A percentile compares a stretch with the other conserved stretches of the same genome.
Conservation (phyloP, 2,797 vertebrate genomes). For the Craterocephalus amniculus region DNA sequence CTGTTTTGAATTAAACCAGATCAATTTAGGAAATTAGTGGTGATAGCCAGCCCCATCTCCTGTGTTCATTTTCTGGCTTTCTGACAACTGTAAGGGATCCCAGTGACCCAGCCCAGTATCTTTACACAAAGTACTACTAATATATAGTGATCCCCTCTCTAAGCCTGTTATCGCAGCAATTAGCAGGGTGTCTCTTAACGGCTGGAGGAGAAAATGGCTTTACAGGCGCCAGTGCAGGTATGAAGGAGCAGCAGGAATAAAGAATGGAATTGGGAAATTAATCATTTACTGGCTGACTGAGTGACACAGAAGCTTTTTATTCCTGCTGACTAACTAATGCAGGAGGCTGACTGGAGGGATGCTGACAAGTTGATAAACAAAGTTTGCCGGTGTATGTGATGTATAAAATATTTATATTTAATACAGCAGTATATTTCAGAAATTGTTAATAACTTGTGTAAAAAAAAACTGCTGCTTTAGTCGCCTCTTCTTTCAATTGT, state of each 20-base stretch:
- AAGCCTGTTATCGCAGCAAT: conserved; percentile 81
- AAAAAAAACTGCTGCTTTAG: not conserved
- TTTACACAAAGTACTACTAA: conserved; percentile 73
- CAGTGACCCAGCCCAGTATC: conserved; percentile 59
- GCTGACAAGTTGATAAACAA: conserved; percentile 23
- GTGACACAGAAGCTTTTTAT: conserved; percentile 12
- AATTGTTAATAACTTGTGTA: not conserved
- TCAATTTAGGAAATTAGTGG: no score
- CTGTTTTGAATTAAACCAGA: no score
- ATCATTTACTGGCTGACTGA: conserved; percentile 63
- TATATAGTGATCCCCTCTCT: conserved; percentile 75
- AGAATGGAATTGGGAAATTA: conserved; percentile 63
- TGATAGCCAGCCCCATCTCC: conserved; percentile 22
- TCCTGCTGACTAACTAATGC: conserved; percentile 36
- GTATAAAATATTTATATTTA: conserved; percentile 9
- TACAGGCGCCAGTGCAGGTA: conserved; percentile 63
- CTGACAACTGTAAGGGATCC: conserved; percentile 62
- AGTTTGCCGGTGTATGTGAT: not conserved
- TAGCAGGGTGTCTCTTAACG: conserved; percentile 74
- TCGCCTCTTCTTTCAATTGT: not conserved
- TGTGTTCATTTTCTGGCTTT: conserved; percentile 35
- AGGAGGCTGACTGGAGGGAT: conserved; percentile 9
- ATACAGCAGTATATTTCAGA: not conserved
- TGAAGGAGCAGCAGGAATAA: conserved; percentile 41
- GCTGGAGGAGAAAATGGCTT: conserved; percentile 68